phyloP scores from a whole-genome alignment of 30 jellyfish, hydroid and myxozoan genomes.

The Rhopilema esculentum region DNA sequence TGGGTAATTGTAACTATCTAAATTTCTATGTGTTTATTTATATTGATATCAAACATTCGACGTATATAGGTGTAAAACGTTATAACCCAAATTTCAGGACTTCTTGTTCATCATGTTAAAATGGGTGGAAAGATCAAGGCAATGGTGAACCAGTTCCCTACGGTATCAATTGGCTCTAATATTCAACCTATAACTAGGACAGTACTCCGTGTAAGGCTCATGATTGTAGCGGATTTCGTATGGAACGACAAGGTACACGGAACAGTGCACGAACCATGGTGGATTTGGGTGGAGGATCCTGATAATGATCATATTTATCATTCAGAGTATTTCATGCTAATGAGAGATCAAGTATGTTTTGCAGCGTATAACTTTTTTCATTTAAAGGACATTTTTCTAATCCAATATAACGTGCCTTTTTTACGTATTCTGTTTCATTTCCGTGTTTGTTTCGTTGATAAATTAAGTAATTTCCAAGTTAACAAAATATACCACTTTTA shows the following conservation, averaged over 20 bases:
- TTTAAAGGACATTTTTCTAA: neutral
- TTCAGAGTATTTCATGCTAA: slow-evolving; percentile 86
- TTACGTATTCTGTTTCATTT: neutral
- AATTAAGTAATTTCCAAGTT: too few relatives aligned
- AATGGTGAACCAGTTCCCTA: slow-evolving; percentile 89
- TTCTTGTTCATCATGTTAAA: slow-evolving; percentile 81
- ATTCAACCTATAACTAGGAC: slow-evolving; percentile 98
- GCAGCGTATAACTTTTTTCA: neutral
- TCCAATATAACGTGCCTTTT: neutral
- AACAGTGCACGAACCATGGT: slow-evolving; percentile 92
- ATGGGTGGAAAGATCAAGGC: slow-evolving; percentile 89
- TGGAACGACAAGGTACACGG: slow-evolving; percentile 99
- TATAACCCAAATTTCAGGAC: too few relatives aligned
- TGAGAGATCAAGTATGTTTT: slow-evolving; percentile 91
- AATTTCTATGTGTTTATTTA: too few relatives aligned
- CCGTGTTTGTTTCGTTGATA: neutral
- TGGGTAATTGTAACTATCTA: too few relatives aligned
- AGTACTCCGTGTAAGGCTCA: slow-evolving; percentile 90
- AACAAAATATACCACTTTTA: too few relatives aligned
- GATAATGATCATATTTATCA: slow-evolving; percentile 94
- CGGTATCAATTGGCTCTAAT: slow-evolving; percentile 75
- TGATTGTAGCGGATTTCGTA: slow-evolving; percentile 83
- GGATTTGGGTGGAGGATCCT: slow-evolving; percentile 99
- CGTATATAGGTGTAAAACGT: too few relatives aligned
- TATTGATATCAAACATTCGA: too few relatives aligned